phyloP scores from a whole-genome alignment of 2,888 invertebrate species.

The Pandemis heparana region DNA sequence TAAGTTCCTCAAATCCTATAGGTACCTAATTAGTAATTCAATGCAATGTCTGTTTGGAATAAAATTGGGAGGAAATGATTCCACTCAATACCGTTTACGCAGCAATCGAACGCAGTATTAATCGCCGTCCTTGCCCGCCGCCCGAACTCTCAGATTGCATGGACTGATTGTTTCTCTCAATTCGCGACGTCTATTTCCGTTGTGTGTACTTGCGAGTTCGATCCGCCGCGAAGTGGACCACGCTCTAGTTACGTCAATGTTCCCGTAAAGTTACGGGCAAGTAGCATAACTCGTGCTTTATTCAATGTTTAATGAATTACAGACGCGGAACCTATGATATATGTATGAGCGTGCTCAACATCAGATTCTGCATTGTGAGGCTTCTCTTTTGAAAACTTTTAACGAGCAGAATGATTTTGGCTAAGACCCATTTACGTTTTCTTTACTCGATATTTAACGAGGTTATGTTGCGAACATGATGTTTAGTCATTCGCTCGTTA shows the following conservation, averaged over 20 bases:
- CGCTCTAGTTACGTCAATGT: conserved; percentile 38
- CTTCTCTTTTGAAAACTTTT: conserved; percentile 14
- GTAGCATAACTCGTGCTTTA: conserved; percentile 14
- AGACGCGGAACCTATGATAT: background rate
- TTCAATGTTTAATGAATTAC: conserved; percentile 1
- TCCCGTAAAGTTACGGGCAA: conserved; percentile 29
- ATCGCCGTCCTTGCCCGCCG: conserved; percentile 31
- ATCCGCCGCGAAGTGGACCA: conserved; percentile 35
- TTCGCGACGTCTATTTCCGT: conserved; percentile 38
- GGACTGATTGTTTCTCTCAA: conserved; percentile 42
- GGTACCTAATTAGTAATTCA: too few species aligned
- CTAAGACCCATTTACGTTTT: conserved; percentile 28
- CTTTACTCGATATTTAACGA: conserved; percentile 24
- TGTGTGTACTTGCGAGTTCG: conserved; percentile 20
- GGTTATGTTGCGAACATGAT: conserved; percentile 24
- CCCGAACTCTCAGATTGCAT: conserved; percentile 24
- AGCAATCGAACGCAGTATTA: conserved; percentile 27
- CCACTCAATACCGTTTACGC: conserved; percentile 15
- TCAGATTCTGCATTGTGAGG: background rate
- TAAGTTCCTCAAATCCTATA: background rate
- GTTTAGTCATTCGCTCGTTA: conserved; percentile 38
- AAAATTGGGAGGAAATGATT: background rate
- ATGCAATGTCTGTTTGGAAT: background rate
- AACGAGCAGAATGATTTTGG: conserved; percentile 18
- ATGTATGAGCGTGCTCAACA: background rate